These are phyloP conservation scores for Ametastegia equiseti DNA, from an alignment of 2,888 invertebrate species.

Conservation along the genomic window DNA sequence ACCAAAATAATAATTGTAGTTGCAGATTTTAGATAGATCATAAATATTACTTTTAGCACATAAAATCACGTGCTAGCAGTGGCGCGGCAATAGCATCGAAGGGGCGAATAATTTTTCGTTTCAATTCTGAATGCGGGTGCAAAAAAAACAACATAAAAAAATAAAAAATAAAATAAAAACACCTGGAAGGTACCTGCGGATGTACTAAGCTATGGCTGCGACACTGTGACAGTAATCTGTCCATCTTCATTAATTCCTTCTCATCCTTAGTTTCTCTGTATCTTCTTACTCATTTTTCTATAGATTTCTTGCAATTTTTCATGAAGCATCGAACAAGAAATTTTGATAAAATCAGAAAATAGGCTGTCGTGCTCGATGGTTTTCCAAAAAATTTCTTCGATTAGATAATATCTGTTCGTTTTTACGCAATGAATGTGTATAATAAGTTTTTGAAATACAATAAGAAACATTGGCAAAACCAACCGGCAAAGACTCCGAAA, in stretches of 20 bases:
- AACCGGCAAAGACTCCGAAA: slow-evolving; percentile 12
- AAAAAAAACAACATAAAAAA: slow-evolving; percentile 51
- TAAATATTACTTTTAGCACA: background rate
- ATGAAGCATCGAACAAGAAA: no score
- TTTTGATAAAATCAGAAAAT: no score
- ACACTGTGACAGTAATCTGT: slow-evolving; percentile 68
- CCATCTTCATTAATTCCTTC: slow-evolving; percentile 58
- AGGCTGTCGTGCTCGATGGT: slow-evolving; percentile 9
- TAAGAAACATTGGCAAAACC: slow-evolving; percentile 18
- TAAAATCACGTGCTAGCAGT: slow-evolving; percentile 60
- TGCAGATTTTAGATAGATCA: slow-evolving; percentile 33
- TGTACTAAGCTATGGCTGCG: slow-evolving; percentile 73
- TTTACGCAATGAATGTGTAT: background rate
- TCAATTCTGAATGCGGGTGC: background rate
- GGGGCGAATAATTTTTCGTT: slow-evolving; percentile 29
- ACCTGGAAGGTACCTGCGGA: slow-evolving; percentile 70
- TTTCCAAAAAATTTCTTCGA: background rate
- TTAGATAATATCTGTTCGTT: background rate
- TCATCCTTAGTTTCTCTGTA: slow-evolving; percentile 24
- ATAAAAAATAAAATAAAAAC: slow-evolving; percentile 47
- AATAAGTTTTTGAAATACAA: background rate
- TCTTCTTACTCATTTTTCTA: background rate
- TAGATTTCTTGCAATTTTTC: slow-evolving; percentile 1
- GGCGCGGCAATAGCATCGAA: slow-evolving; percentile 71
- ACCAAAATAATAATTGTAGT: slow-evolving; percentile 1